Percentiles rank a stretch among this genome's conserved stretches.
These are phyloP conservation scores for Epinephelus lanceolatus DNA, from an alignment of 2,113 vertebrate species.

Conservation along the genomic window DNA sequence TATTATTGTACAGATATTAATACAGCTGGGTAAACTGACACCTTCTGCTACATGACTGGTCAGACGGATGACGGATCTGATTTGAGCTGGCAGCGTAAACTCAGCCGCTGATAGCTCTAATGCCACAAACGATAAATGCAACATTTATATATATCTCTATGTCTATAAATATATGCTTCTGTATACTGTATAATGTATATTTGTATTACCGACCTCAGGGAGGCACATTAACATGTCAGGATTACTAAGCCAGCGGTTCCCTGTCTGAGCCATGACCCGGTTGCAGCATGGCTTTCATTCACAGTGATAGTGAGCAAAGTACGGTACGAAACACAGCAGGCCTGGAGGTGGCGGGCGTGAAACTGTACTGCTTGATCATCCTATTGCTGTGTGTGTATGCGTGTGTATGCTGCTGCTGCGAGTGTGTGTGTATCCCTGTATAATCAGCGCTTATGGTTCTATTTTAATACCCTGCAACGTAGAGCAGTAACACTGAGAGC, in stretches of 20 bases:
- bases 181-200: conserved; percentile 35
- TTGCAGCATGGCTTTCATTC: conserved; percentile 58
- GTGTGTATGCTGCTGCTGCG: conserved; percentile 10
- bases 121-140: conserved; percentile 43
- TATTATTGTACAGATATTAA: neutral
- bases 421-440: conserved; percentile 48
- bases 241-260: conserved; percentile 46
- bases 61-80: conserved; percentile 6
- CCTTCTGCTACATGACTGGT: conserved; percentile 29
- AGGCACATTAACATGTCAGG: conserved; percentile 62
- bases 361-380: conserved; percentile 47
- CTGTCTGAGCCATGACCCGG: conserved; percentile 46
- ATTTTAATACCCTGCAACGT: conserved; percentile 68
- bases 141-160: conserved; percentile 40
- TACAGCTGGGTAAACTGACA: neutral
- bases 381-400: conserved; percentile 51
- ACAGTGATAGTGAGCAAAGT: conserved; percentile 68
- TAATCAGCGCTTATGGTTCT: conserved; percentile 41
- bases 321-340: conserved; percentile 24
- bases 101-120: conserved; percentile 34
- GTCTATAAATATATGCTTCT: conserved; percentile 37
- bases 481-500: conserved; percentile 66
- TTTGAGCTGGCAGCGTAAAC: conserved; percentile 43
- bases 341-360: conserved; percentile 10
- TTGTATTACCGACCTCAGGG: conserved; percentile 53